phyloP scores from a whole-genome alignment of 2,113 vertebrate genomes.

The Eidolon helvum region DNA sequence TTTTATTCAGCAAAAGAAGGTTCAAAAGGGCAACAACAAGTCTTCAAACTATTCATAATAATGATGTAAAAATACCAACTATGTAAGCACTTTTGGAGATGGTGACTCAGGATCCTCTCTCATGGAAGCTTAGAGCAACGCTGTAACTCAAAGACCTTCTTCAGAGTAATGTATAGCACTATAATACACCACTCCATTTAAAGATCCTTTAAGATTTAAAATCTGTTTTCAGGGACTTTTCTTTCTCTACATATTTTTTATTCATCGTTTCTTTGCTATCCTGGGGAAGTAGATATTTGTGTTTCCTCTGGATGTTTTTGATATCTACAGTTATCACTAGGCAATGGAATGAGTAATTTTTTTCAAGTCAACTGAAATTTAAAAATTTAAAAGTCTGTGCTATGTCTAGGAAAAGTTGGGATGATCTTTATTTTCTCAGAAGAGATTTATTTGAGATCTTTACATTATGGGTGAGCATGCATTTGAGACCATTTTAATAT shows the following conservation, averaged over 20 bases:
- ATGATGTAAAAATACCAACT: neutral
- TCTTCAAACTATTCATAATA: neutral
- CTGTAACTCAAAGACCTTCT: neutral
- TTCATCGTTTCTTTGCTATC: neutral
- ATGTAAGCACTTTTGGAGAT: neutral
- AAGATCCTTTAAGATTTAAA: neutral
- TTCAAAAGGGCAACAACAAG: neutral
- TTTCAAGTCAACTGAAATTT: neutral
- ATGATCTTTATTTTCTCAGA: neutral
- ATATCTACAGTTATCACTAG: neutral
- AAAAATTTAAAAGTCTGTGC: neutral
- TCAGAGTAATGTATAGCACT: neutral
- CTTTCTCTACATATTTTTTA: neutral
- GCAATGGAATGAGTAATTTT: neutral
- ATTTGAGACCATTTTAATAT: neutral
- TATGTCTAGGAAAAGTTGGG: neutral
- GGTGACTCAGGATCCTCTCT: neutral
- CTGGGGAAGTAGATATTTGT: neutral
- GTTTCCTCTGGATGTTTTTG: neutral
- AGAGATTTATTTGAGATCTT: neutral
- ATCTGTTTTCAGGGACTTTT: neutral
- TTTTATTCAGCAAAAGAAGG: neutral
- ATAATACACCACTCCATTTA: neutral
- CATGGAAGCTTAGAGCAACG: neutral
- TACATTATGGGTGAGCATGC: neutral